Evolutionary conservation across 2,797 vertebrate species (phyloP).

Genomic region (Myotis daubentonii): DNA sequence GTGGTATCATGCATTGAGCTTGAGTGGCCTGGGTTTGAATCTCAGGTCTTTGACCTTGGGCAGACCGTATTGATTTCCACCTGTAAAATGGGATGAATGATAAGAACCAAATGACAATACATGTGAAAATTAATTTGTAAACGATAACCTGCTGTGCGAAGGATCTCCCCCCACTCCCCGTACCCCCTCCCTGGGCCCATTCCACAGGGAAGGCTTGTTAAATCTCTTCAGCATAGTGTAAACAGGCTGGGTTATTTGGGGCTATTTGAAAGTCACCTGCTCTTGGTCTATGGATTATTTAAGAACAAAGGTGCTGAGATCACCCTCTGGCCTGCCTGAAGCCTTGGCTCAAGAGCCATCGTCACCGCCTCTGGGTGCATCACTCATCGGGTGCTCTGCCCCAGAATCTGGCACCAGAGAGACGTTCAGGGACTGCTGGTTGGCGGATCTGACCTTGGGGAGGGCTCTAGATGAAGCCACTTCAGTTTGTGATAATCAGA

Average conservation of each 20-base stretch:
- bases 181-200: not conserved
- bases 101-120: not conserved
- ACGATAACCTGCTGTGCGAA: not conserved
- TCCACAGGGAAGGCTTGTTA: not conserved
- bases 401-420: not conserved
- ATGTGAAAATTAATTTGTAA: not conserved
- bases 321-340: not conserved
- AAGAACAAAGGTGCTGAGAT: not conserved
- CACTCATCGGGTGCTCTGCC: not conserved
- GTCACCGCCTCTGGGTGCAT: not conserved
- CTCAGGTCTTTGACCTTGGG: not conserved
- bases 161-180: no score
- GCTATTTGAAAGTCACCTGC: not conserved
- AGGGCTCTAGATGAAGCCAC: not conserved
- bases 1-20: not conserved
- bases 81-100: slow-evolving; percentile 66
- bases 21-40: not conserved
- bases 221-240: not conserved
- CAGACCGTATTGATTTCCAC: not conserved
- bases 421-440: not conserved
- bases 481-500: not conserved
- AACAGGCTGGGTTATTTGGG: not conserved
- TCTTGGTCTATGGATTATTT: not conserved
- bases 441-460: not conserved
- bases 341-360: not conserved